Evolutionary conservation across 2,888 invertebrate species (phyloP).

Genomic region (Gryllus longicercus): DNA sequence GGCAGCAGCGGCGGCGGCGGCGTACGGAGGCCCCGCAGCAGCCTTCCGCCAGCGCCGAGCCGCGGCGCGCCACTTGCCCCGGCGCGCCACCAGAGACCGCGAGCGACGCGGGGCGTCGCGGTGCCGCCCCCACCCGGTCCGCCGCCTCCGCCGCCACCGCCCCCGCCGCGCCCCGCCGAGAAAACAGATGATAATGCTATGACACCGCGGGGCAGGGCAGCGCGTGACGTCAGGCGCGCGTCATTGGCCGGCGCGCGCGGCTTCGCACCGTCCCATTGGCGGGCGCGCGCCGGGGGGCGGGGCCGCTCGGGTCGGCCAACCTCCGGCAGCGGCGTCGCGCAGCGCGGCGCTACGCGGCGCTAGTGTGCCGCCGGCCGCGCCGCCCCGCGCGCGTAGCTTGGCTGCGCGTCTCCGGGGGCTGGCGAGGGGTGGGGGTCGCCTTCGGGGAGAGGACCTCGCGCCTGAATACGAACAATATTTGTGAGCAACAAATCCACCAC

Average conservation of each 20-base stretch:
- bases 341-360: background rate
- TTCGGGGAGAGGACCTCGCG: conserved; percentile 45
- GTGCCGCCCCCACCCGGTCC: conserved; percentile 22
- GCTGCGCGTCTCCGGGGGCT: conserved; percentile 40
- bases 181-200: conserved; percentile 38
- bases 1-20: too few species aligned
- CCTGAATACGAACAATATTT: conserved; percentile 30
- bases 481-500: conserved; percentile 29
- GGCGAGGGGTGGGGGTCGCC: conserved; percentile 49
- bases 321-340: background rate
- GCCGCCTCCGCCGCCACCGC: background rate
- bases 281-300: background rate
- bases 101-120: conserved; percentile 38
- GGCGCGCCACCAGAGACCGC: conserved; percentile 46
- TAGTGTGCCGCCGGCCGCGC: background rate
- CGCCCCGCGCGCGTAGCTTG: conserved; percentile 52
- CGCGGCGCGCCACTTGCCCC: conserved; percentile 36
- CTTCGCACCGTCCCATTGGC: background rate
- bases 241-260: background rate
- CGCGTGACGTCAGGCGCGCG: background rate
- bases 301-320: background rate
- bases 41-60: conserved; percentile 23
- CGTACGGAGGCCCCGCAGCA: background rate
- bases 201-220: conserved; percentile 36
- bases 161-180: background rate